Evolutionary conservation across 2,888 invertebrate genomes (phyloP).

Genomic region (Dolichomitus sp.): DNA sequence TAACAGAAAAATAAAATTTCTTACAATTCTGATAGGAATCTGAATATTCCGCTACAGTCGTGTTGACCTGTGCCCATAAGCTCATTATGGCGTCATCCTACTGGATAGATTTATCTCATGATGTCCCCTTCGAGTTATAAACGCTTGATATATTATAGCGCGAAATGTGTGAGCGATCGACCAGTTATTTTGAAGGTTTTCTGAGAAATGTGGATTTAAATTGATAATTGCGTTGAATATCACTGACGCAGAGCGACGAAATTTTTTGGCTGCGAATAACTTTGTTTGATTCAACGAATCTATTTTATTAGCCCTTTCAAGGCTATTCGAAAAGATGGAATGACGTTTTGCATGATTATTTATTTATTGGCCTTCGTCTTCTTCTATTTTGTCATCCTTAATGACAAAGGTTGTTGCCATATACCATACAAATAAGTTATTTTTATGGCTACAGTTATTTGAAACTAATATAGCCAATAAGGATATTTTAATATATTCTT

Average conservation of each 20-base stretch:
- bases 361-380: not conserved
- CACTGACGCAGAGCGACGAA: not conserved
- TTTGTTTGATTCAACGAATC: not conserved
- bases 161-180: constrained; percentile 15
- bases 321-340: not conserved
- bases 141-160: constrained; percentile 23
- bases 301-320: constrained; percentile 10
- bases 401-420: not conserved
- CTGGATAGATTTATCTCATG: constrained; percentile 3
- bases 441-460: too few species aligned
- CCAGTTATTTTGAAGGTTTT: constrained; percentile 40
- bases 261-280: not conserved
- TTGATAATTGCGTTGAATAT: not conserved
- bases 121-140: not conserved
- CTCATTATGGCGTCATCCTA: not conserved
- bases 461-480: too few species aligned
- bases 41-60: constrained; percentile 10
- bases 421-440: not conserved
- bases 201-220: constrained; percentile 36
- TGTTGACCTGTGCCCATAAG: constrained; percentile 1
- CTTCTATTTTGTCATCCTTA: not conserved
- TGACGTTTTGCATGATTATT: not conserved
- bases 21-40: constrained; percentile 14
- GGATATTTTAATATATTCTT: not conserved
- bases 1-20: constrained; percentile 19